Conservation (phyloP, 2,888 invertebrate species). For the Cacoxenus indagator region DNA sequence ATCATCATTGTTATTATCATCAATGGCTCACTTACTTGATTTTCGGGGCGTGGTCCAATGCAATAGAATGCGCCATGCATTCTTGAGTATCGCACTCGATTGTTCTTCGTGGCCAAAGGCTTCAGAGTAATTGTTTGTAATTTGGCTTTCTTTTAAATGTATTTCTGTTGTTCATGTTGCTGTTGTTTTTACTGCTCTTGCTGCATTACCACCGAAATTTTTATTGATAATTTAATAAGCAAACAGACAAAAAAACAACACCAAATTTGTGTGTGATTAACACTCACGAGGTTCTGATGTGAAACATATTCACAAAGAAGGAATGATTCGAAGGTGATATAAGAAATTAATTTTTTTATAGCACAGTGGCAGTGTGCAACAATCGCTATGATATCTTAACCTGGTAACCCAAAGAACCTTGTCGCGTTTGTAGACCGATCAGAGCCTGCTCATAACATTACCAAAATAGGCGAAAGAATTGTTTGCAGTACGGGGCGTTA, state of each 20-base stretch:
- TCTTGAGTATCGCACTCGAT: slow-evolving; percentile 19
- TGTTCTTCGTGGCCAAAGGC: slow-evolving; percentile 5
- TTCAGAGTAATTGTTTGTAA: slow-evolving; percentile 58
- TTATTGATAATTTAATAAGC: slow-evolving; percentile 64
- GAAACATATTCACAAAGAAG: no score
- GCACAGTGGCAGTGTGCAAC: slow-evolving; percentile 50
- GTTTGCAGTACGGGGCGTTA: no score
- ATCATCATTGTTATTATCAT: no score
- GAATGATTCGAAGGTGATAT: no score
- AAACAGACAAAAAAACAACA: no score
- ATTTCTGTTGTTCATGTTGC: slow-evolving; percentile 24
- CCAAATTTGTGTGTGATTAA: no score
- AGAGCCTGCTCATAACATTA: no score
- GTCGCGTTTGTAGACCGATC: no score
- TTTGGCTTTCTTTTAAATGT: slow-evolving; percentile 42
- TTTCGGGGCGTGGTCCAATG: slow-evolving; percentile 38
- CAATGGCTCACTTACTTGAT: not conserved
- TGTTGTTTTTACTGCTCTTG: slow-evolving; percentile 35
- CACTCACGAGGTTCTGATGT: no score
- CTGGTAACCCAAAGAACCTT: slow-evolving; percentile 26
- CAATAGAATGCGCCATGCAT: slow-evolving; percentile 38
- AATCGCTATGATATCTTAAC: not conserved
- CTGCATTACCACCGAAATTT: slow-evolving; percentile 49
- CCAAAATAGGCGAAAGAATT: no score
- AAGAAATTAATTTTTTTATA: slow-evolving; percentile 46